Evolutionary conservation across 2,888 invertebrate species (phyloP).

Genomic region (Lepetodrilus schrolli): DNA sequence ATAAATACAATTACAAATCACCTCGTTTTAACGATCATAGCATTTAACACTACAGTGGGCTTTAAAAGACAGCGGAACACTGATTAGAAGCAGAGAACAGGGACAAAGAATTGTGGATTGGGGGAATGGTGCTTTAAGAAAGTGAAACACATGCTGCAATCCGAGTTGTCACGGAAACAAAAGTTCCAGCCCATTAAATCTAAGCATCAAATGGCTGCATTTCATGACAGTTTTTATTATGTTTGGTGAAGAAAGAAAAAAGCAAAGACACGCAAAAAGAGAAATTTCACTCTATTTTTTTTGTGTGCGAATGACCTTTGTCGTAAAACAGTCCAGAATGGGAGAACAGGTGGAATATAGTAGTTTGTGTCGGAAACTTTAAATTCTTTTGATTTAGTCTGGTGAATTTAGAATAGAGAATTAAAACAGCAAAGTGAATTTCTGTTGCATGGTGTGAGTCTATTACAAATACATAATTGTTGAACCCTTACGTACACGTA

Average conservation of each 20-base stretch:
- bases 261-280: not conserved
- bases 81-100: not conserved
- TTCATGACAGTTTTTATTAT: not conserved
- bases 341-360: not conserved
- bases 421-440: no score
- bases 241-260: no score
- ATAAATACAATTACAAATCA: not conserved
- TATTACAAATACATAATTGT: no score
- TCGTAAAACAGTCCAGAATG: not conserved
- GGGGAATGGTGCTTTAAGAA: not conserved
- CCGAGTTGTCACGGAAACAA: slow-evolving; percentile 21
- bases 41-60: not conserved
- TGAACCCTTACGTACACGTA: no score
- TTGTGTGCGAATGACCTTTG: not conserved
- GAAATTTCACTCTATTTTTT: not conserved
- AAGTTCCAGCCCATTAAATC: slow-evolving; percentile 6
- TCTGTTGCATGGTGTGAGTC: no score
- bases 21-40: not conserved
- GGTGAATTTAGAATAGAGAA: no score
- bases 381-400: no score
- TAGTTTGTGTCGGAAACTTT: not conserved
- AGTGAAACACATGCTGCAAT: slow-evolving; percentile 19
- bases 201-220: not conserved
- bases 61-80: not conserved
- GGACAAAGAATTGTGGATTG: not conserved